These are phyloP conservation scores for Proales similis DNA, from an alignment of 1,140 invertebrate genomes.

Conservation along the genomic window DNA sequence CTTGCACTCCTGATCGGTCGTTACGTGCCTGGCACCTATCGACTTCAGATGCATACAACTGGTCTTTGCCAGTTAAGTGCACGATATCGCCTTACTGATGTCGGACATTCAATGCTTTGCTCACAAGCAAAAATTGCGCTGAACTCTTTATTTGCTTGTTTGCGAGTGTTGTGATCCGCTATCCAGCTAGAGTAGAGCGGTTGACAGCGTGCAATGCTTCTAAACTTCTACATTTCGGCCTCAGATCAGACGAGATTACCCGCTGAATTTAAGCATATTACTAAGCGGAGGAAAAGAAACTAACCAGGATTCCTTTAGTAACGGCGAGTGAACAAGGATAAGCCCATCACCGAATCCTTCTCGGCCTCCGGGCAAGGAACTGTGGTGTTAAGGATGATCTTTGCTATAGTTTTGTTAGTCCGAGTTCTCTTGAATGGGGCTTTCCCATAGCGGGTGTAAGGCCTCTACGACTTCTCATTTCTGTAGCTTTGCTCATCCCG, in stretches of 20 bases:
- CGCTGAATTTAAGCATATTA: constrained; percentile 80
- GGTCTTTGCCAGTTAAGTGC: too few species aligned
- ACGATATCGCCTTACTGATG: too few species aligned
- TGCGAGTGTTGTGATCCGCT: too few species aligned
- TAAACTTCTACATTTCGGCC: too few species aligned
- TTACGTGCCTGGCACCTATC: neutral
- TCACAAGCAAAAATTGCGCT: too few species aligned
- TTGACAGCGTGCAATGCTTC: too few species aligned
- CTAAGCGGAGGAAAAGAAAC: constrained; percentile 85
- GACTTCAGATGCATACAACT: neutral
- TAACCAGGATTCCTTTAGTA: constrained; percentile 78
- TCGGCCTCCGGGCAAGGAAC: constrained; percentile 54
- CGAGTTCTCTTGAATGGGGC: constrained; percentile 24
- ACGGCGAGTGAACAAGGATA: constrained; percentile 72
- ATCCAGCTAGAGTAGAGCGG: too few species aligned
- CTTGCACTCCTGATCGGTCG: neutral
- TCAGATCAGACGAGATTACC: constrained; percentile 66
- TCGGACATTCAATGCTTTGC: too few species aligned
- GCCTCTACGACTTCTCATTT: neutral
- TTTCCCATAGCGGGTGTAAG: constrained; percentile 13
- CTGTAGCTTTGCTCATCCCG: constrained; percentile 8
- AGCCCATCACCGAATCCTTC: constrained; percentile 64
- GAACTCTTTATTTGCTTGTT: too few species aligned
- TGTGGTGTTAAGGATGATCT: constrained; percentile 62
- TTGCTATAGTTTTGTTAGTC: constrained; percentile 15